Evolutionary conservation across 2,888 invertebrate species (phyloP), one percentile per base, ranked within the genome.

Genomic region (Rhogogaster chlorosoma): DNA sequence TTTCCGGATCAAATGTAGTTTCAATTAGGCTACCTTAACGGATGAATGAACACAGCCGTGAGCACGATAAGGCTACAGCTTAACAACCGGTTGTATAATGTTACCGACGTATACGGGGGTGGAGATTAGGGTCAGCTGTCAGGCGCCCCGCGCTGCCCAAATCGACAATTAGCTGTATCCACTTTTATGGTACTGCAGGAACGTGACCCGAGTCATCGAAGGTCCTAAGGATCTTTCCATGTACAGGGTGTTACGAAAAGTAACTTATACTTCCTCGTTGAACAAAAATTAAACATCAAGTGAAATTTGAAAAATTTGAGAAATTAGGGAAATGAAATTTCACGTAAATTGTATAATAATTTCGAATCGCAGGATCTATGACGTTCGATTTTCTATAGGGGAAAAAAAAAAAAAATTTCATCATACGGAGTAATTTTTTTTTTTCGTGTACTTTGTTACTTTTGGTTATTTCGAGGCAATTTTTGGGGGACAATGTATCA

Each of bases 101-200:
- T 80, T 61, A 80, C 80, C 80, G n/a, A 38, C 6, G 49, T 22
- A 18, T 49, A 73, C 18, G 80, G 80, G 80, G 80, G 80, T 80
- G 80, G 61, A 80, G 61, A 80, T 80, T 38, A 80, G 80, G 80
- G 57, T 80, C 80, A 80, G 80, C 80, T 80, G 80, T 61, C 80
- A 61, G 80, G 38, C 80, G 61, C 57, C 80, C 61, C 12, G n/a
- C 22, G 36, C 10, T 53, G 53, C 12, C 57, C 57, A 61, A 80
- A 80, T 80, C 80, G 80, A 29, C 80, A 80, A 80, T 80, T 80
- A 80, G 80, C 61, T 61, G n/a, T 57, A 57, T 61, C 57, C 80
- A 57, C 57, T 80, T 80, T 80, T 80, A 80, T 80, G 80, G 80
- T 80, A 57, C 77, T 61, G 12, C 29, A 29, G 42, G 80, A 80